Evolutionary conservation across 2,797 vertebrate species (phyloP), one percentile per base, ranked within the genome.

Genomic region (Neosilurus hyrtlii): DNA sequence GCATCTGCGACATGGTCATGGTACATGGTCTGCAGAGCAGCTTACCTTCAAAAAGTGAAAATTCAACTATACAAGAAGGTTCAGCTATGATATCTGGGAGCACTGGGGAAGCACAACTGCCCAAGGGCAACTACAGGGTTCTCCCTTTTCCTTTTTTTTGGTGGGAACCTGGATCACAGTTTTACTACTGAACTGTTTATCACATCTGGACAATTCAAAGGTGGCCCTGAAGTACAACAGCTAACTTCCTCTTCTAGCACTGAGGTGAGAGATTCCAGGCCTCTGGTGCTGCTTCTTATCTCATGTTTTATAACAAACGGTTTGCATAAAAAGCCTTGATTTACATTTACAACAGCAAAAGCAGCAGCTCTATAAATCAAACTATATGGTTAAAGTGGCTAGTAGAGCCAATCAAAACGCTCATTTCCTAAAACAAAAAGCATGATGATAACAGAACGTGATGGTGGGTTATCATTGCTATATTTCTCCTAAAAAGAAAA

Each of bases 231-330:
- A 35, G 63, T 68, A 26, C 68, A 79, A 56, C 24, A 71, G 59
- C 63, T 16, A 68, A 37, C 66, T 83, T 86, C 70, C 81, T 84
- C 54, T 83, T 76, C 74, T 85, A 80, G 81, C 83, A 85, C 79
- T 4, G 9, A 83, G 26, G 70, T 87, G 83, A 87, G 79, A 86
- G 62, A 87, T 87, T 86, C 83, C 83, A 86, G 54, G 10, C 24
- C 16, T 66, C 62, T 79, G 49, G 16, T 43, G 49, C 59, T 35
- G 61, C 24, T 76, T 70, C 83, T 73, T 82, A 81, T 81, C 77
- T 75, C 75, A 84, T 14, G 24, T 61, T 86, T 84, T 85, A 79
- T 73, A 56, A 77, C 56, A 62, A 72, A 30, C 16, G 7, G 82
- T 63, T 83, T 63, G 12, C 74, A 79, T 79, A 67, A 26, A 80